phyloP scores from a whole-genome alignment of 2,797 vertebrate genomes.

The Sebastiscus albofasciatus region DNA sequence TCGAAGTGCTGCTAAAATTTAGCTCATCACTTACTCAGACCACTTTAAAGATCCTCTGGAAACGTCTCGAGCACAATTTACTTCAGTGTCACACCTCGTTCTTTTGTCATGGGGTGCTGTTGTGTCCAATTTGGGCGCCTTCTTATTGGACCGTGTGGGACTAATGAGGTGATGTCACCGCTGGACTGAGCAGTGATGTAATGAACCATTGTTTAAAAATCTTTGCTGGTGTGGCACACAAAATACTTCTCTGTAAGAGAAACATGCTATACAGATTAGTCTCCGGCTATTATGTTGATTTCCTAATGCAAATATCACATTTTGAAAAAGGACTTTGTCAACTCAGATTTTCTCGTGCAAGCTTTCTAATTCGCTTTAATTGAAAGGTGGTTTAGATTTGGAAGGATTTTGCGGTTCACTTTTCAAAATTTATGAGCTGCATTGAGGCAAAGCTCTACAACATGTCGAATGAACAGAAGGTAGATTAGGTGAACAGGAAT shows the following conservation, averaged over 20 bases:
- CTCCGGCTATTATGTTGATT: slow-evolving; percentile 5
- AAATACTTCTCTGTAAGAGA: slow-evolving; percentile 24
- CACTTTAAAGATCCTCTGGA: slow-evolving; percentile 61
- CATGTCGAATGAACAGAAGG: slow-evolving; percentile 7
- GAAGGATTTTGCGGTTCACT: slow-evolving; percentile 1
- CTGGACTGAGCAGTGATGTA: slow-evolving; percentile 34
- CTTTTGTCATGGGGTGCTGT: slow-evolving; percentile 56
- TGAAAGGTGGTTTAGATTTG: neutral
- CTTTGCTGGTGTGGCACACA: slow-evolving; percentile 21
- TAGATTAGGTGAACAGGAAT: slow-evolving; percentile 15
- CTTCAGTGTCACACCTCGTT: slow-evolving; percentile 66
- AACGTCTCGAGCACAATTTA: slow-evolving; percentile 26
- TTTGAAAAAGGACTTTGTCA: neutral
- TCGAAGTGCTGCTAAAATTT: slow-evolving; percentile 53
- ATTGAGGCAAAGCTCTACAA: slow-evolving; percentile 16
- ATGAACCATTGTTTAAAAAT: slow-evolving; percentile 42
- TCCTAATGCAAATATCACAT: slow-evolving; percentile 17
- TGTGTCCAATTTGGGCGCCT: slow-evolving; percentile 29
- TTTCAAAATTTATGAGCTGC: slow-evolving; percentile 7
- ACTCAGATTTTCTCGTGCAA: neutral
- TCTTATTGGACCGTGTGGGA: slow-evolving; percentile 49
- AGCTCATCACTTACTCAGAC: slow-evolving; percentile 52
- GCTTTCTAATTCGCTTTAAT: neutral
- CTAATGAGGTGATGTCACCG: slow-evolving; percentile 65
- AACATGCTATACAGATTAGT: neutral